Percentiles rank a stretch among this genome's conserved stretches.
Evolutionary conservation across 1,140 invertebrate species (phyloP).

Genomic region (Drosophila bifasciata): DNA sequence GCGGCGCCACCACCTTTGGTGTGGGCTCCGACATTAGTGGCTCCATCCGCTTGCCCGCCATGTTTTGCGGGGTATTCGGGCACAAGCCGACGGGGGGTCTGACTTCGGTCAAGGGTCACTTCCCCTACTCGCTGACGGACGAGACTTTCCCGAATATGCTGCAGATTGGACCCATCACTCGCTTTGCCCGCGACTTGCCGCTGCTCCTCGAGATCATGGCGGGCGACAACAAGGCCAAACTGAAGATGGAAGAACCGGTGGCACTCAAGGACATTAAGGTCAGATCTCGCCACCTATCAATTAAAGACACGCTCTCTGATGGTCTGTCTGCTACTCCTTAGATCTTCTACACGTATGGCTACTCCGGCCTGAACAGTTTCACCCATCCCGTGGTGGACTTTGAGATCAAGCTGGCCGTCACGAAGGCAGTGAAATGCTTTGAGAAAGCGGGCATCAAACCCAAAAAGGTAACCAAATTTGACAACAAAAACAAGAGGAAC

Average conservation of each 20-base stretch:
- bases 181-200: conserved; percentile 91
- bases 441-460: conserved; percentile 46
- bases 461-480: conserved; percentile 60
- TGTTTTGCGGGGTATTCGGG: conserved; percentile 94
- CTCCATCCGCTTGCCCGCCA: conserved; percentile 93
- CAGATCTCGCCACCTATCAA: neutral
- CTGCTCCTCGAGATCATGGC: conserved; percentile 88
- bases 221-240: conserved; percentile 76
- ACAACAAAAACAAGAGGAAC: too few species aligned
- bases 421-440: conserved; percentile 58
- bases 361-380: conserved; percentile 88
- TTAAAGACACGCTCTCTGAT: neutral
- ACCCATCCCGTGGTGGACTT: conserved; percentile 85
- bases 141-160: conserved; percentile 67
- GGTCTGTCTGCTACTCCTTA: conserved; percentile 42
- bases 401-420: conserved; percentile 58
- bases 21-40: conserved; percentile 95
- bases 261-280: conserved; percentile 87
- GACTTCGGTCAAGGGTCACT: conserved; percentile 86
- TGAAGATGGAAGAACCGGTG: conserved; percentile 85
- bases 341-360: conserved; percentile 86
- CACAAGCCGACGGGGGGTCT: conserved; percentile 91
- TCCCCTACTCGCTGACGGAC: conserved; percentile 83
- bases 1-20: conserved; percentile 91
- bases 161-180: conserved; percentile 90